Evolutionary conservation across 2,113 vertebrate genomes (phyloP), one percentile per base, ranked within the genome.

Genomic region (Potamarius usumacintae): DNA sequence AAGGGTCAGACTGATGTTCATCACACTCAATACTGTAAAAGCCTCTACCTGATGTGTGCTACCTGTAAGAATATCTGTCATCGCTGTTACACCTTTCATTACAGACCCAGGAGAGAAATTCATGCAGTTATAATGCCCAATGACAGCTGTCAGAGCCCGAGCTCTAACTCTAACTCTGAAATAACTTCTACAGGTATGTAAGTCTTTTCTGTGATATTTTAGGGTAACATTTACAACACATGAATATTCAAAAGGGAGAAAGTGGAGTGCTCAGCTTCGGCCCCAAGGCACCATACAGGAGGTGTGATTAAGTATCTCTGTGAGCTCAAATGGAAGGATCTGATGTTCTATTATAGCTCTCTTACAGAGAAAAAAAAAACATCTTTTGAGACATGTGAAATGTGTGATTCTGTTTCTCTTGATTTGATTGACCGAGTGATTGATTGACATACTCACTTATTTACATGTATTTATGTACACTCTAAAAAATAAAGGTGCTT

Each of bases 191-290:
- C 30, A 42, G 60, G 83, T 14, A 42, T 71, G 53, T 80, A 11
- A 55, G 48, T 22, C 79, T 55, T 25, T 62, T 27, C 6, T 57
- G 34, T 5, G 14, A 30, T 14, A 14, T 65, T 52, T 10, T 30
- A 65, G 17, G 74, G 17, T 50, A 60, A 60, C 67, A 15, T 85
- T 25, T 8, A 65, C 10, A 84, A n/a, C 48, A n/a, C 82, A 87
- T 87, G 82, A 87, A 87, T 89, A 85, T 89, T 89, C 82, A 84
- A 57, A 65, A 53, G 14, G n/a, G 53, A 55, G 60, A 83, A 89
- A 89, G 82, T 86, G 57, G 80, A 86, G 52, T 65, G n/a, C 34
- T 86, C 53, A 25, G 17, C 65, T 83, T 86, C 15, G 10, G 53
- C 69, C 63, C 85, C 65, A 65, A 81, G 81, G 65, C 83, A 58